Conservation (phyloP, 1,140 invertebrate species). For the Caerostris darwini region DNA sequence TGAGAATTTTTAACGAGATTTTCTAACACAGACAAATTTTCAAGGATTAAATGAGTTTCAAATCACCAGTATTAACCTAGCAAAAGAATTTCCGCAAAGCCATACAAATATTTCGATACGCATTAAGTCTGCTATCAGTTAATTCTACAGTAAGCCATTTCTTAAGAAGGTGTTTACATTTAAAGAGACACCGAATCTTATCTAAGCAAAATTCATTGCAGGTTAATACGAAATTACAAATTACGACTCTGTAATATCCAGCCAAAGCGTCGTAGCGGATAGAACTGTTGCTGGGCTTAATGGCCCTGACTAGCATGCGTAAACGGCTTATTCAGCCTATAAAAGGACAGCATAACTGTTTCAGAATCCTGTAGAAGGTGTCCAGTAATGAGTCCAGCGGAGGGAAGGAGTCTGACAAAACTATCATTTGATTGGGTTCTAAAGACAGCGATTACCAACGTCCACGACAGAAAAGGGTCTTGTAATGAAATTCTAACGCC, state of each 20-base stretch:
- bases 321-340: slow-evolving; percentile 58
- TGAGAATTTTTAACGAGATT: too few relatives aligned
- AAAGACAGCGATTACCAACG: slow-evolving; percentile 72
- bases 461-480: slow-evolving; percentile 68
- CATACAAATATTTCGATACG: too few relatives aligned
- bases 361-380: slow-evolving; percentile 27
- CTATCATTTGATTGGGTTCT: slow-evolving; percentile 74
- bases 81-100: too few relatives aligned
- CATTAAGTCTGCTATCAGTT: too few relatives aligned
- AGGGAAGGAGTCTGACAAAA: slow-evolving; percentile 41
- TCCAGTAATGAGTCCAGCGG: slow-evolving; percentile 53
- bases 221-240: neutral
- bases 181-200: neutral
- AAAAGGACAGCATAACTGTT: slow-evolving; percentile 61
- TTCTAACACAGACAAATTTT: too few relatives aligned
- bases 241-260: slow-evolving; percentile 7
- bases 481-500: slow-evolving; percentile 77
- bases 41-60: too few relatives aligned
- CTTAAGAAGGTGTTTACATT: neutral
- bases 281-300: slow-evolving; percentile 70
- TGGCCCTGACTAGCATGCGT: slow-evolving; percentile 63
- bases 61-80: too few relatives aligned
- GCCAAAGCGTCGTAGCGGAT: slow-evolving; percentile 8
- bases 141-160: too few relatives aligned
- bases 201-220: slow-evolving; percentile 23